phyloP scores from a whole-genome alignment of 2,888 invertebrate species.

The Microplitis manilae region DNA sequence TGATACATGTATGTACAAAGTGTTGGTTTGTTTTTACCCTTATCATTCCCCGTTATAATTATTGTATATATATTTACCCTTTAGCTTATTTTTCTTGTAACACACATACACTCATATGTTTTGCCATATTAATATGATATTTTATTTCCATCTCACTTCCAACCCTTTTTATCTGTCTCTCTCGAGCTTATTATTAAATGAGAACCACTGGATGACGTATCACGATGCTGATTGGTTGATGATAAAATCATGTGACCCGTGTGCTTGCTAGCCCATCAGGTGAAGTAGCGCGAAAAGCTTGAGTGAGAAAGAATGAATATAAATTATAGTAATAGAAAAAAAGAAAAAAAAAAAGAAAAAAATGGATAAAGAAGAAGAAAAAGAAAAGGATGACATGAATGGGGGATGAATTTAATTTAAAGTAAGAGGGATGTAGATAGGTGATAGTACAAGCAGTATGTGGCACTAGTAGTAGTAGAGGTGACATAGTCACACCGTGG shows the following conservation, averaged over 20 bases:
- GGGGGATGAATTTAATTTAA: constrained; percentile 33
- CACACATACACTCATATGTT: no score
- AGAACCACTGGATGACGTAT: constrained; percentile 67
- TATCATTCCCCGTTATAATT: no score
- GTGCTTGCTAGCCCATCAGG: constrained; percentile 46
- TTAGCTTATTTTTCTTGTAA: no score
- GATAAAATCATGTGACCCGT: constrained; percentile 63
- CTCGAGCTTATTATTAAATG: constrained; percentile 45
- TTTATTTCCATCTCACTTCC: no score
- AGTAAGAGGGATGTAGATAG: constrained; percentile 39
- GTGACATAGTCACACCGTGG: neutral
- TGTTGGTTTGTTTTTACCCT: no score
- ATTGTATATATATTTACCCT: no score
- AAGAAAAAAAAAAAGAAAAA: neutral
- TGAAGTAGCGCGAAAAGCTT: constrained; percentile 47
- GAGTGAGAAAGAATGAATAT: constrained; percentile 33
- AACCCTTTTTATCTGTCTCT: no score
- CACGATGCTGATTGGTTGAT: constrained; percentile 61
- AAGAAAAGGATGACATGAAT: constrained; percentile 10
- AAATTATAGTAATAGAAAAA: neutral
- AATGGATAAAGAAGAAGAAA: neutral
- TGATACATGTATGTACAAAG: no score
- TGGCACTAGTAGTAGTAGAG: constrained; percentile 23
- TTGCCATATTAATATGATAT: no score
- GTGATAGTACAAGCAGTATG: neutral